These are phyloP conservation scores for Rhimphoctona megacephalus DNA, from an alignment of 2,888 invertebrate genomes.

Conservation along the genomic window DNA sequence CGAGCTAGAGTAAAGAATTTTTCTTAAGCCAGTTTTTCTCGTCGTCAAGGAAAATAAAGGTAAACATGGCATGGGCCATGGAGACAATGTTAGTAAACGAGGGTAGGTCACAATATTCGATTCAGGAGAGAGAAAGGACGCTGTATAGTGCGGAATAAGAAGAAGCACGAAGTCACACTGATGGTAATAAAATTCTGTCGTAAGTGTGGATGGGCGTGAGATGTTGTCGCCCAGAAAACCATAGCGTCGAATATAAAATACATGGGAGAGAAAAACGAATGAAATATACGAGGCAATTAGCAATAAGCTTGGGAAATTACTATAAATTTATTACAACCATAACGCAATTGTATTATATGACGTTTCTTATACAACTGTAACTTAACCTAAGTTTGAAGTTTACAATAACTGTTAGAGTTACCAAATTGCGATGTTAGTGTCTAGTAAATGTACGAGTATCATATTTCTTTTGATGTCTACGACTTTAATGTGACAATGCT, in stretches of 20 bases:
- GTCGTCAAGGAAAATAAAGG: background rate
- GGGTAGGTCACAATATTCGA: slow-evolving; percentile 11
- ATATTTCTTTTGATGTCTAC: no score
- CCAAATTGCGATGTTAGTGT: no score
- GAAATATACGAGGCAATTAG: background rate
- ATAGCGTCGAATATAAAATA: background rate
- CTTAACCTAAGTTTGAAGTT: no score
- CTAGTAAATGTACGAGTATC: no score
- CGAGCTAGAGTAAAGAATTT: background rate
- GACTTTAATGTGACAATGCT: no score
- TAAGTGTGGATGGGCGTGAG: slow-evolving; percentile 18
- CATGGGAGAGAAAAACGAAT: background rate
- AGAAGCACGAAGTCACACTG: slow-evolving; percentile 12
- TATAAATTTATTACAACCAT: background rate
- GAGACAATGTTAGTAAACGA: background rate
- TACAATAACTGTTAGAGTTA: no score
- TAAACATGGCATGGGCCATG: background rate
- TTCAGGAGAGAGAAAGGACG: slow-evolving; percentile 10
- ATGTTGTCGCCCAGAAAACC: slow-evolving; percentile 26
- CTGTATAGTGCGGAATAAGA: no score
- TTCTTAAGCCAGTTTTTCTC: slow-evolving; percentile 2
- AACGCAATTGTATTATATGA: no score
- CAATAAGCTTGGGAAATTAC: background rate
- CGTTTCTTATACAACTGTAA: no score
- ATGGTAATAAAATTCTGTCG: slow-evolving; percentile 53